Evolutionary conservation across 2,113 vertebrate genomes (phyloP).

Genomic region (Leucosticte australis): DNA sequence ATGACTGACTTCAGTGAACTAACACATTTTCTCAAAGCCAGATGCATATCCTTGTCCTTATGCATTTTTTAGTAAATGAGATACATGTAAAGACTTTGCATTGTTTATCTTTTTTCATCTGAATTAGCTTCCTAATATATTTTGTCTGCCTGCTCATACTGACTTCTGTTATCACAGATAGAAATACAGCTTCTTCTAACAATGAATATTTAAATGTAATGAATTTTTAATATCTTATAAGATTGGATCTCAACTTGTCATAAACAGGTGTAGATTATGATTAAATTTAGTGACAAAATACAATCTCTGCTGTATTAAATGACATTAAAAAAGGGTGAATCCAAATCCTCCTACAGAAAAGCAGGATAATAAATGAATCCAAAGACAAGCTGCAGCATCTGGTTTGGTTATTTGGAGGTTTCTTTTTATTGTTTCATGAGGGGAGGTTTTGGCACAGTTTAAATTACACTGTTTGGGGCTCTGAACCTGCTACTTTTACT

Average conservation of each 20-base stretch:
- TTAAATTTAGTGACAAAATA: constrained; percentile 61
- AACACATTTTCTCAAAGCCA: neutral
- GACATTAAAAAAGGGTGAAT: neutral
- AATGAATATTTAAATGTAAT: constrained; percentile 63
- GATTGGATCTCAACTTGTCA: constrained; percentile 16
- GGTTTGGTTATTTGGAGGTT: neutral
- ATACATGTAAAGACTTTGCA: neutral
- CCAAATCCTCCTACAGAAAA: neutral
- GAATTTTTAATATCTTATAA: constrained; percentile 31
- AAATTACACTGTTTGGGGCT: neutral
- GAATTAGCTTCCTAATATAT: constrained; percentile 3
- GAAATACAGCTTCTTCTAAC: constrained; percentile 5
- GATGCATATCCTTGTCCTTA: neutral
- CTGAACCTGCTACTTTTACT: neutral
- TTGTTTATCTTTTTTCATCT: neutral
- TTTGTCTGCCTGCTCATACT: neutral
- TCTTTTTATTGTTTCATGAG: neutral
- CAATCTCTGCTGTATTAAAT: constrained; percentile 4
- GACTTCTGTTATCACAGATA: constrained; percentile 47
- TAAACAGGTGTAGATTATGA: constrained; percentile 29
- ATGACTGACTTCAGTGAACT: neutral
- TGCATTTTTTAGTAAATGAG: neutral
- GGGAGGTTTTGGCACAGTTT: neutral
- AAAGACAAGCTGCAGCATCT: neutral
- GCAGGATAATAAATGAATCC: neutral